Conservation (phyloP, 2,113 vertebrate genomes). For the Drymodes brunneopygia region DNA sequence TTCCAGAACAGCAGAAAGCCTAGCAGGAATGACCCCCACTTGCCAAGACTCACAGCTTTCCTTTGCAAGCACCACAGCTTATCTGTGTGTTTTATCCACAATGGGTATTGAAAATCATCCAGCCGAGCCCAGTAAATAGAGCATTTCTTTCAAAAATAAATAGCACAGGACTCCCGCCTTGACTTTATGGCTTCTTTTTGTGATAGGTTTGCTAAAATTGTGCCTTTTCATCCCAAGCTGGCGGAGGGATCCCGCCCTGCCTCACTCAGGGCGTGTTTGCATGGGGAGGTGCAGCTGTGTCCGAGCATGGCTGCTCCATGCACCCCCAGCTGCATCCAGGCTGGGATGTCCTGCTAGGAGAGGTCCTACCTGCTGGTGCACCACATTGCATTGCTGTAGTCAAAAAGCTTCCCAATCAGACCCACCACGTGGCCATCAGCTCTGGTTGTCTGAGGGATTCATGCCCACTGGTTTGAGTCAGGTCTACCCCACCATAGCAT, state of each 20-base stretch:
- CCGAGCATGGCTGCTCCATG: neutral
- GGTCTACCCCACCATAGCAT: neutral
- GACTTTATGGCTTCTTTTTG: neutral
- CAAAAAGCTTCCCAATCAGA: neutral
- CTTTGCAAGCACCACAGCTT: neutral
- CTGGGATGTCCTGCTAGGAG: neutral
- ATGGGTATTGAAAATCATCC: neutral
- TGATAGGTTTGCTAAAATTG: neutral
- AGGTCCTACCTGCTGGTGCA: accelerated
- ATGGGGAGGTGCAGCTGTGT: neutral
- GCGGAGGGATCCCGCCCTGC: neutral
- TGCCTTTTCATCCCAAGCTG: neutral
- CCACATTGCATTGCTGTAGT: neutral
- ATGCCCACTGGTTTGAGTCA: accelerated
- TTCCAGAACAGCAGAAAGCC: neutral
- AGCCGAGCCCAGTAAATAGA: neutral
- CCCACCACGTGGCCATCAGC: accelerated
- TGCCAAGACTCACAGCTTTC: conserved; percentile 17
- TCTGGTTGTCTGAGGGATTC: neutral
- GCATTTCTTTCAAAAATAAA: neutral
- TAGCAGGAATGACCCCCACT: neutral
- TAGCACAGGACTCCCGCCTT: neutral
- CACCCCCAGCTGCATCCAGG: neutral
- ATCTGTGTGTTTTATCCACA: conserved; percentile 8
- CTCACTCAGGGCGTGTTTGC: accelerated